phyloP scores from a whole-genome alignment of 2,888 invertebrate species.

The Apamea anceps region DNA sequence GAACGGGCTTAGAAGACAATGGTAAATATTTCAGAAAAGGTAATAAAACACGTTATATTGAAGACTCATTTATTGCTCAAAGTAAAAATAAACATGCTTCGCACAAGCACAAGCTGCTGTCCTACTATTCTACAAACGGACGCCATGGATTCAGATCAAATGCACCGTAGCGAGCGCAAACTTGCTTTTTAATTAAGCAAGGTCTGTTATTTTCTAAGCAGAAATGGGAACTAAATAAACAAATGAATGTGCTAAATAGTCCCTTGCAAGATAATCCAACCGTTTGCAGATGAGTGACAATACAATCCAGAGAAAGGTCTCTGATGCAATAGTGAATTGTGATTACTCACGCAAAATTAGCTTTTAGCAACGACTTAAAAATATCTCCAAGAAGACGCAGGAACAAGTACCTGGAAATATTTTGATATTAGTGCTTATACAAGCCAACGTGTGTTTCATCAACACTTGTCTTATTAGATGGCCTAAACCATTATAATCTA shows the following conservation, averaged over 20 bases:
- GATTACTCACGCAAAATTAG: conserved; percentile 19
- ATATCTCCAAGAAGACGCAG: conserved; percentile 6
- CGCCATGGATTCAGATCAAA: conserved; percentile 62
- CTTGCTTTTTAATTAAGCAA: conserved; percentile 26
- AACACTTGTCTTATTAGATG: neutral
- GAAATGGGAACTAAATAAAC: conserved; percentile 9
- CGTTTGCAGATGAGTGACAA: neutral
- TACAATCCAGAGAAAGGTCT: conserved; percentile 19
- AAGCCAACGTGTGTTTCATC: too few relatives aligned
- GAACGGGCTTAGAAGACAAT: neutral
- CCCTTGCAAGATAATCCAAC: neutral
- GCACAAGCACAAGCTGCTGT: conserved; percentile 43
- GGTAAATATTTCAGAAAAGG: conserved; percentile 4
- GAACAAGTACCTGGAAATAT: conserved; percentile 49
- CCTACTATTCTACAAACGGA: conserved; percentile 63
- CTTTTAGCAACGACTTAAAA: conserved; percentile 12
- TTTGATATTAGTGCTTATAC: conserved; percentile 30
- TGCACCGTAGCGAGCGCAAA: conserved; percentile 49
- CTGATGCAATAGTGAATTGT: conserved; percentile 30
- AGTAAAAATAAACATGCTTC: conserved; percentile 51
- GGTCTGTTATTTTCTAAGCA: conserved; percentile 15
- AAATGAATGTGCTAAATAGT: conserved; percentile 4
- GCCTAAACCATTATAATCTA: neutral
- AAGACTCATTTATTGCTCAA: conserved; percentile 56
- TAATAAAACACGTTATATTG: conserved; percentile 51